Evolutionary conservation across 2,888 invertebrate genomes (phyloP).

Genomic region (Parnassius apollo): DNA sequence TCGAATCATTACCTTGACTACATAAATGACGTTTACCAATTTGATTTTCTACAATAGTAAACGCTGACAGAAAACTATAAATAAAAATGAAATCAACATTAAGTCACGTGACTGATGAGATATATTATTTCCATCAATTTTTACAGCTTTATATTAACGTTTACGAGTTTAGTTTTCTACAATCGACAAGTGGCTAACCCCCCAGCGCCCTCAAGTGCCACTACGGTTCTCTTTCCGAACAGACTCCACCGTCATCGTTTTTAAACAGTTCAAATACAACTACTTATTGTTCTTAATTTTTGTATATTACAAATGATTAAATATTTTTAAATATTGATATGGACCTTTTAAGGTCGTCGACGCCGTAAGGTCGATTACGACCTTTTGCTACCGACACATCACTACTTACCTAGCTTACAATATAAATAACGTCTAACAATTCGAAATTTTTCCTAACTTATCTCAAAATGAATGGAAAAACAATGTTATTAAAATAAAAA

Average conservation of each 20-base stretch:
- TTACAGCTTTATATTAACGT: too few relatives aligned
- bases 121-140: too few relatives aligned
- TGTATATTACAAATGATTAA: conserved; percentile 70
- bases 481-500: conserved; percentile 36
- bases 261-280: conserved; percentile 62
- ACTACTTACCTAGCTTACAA: conserved; percentile 48
- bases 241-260: conserved; percentile 31
- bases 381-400: conserved; percentile 17
- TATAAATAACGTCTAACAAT: conserved; percentile 60
- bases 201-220: too few relatives aligned
- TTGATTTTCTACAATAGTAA: too few relatives aligned
- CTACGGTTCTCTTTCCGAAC: too few relatives aligned
- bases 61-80: too few relatives aligned
- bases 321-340: conserved; percentile 79
- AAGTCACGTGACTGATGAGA: too few relatives aligned
- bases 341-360: conserved; percentile 78
- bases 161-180: too few relatives aligned
- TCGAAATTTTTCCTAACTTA: conserved; percentile 61
- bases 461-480: conserved; percentile 37
- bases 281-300: conserved; percentile 78
- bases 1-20: too few relatives aligned
- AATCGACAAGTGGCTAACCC: too few relatives aligned
- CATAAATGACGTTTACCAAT: too few relatives aligned
- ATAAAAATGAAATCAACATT: too few relatives aligned
- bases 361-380: conserved; percentile 40